Percentiles rank a stretch among this genome's conserved stretches.
Evolutionary conservation across 2,797 vertebrate genomes (phyloP).

Genomic region (Hippopotamyrus pictus): DNA sequence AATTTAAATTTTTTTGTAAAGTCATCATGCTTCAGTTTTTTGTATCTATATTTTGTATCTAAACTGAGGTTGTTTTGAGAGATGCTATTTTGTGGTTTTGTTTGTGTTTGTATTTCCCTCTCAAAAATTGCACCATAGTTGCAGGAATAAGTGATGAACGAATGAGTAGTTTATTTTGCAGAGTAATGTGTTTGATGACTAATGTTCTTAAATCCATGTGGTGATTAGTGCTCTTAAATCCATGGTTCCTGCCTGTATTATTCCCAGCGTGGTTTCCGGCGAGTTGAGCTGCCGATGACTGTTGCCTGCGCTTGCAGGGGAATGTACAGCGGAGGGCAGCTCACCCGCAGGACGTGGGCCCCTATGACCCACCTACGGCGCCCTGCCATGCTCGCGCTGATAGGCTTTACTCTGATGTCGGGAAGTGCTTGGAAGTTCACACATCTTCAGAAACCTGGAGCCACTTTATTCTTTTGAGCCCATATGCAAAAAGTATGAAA

Average conservation of each 20-base stretch:
- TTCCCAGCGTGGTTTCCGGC: neutral
- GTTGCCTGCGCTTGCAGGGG: slow-evolving; percentile 34
- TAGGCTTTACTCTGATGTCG: neutral
- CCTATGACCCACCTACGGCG: neutral
- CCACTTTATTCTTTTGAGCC: neutral
- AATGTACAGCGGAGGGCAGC: slow-evolving; percentile 32
- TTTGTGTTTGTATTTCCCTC: neutral
- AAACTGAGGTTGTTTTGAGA: neutral
- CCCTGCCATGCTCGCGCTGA: neutral
- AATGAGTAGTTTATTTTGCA: neutral
- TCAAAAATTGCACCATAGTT: neutral
- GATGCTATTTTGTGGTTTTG: neutral
- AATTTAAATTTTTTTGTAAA: neutral
- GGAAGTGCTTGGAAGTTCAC: neutral
- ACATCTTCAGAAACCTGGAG: neutral
- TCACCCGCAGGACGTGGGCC: neutral
- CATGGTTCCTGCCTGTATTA: neutral
- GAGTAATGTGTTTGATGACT: neutral
- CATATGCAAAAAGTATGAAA: neutral
- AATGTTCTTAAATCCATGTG: neutral
- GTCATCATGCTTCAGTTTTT: neutral
- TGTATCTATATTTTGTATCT: neutral
- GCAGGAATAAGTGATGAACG: neutral
- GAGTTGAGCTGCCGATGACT: neutral
- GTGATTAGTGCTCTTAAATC: neutral